Conservation (phyloP, 92 coral and sea anemone genomes). For the Palythoa heliodiscus region DNA sequence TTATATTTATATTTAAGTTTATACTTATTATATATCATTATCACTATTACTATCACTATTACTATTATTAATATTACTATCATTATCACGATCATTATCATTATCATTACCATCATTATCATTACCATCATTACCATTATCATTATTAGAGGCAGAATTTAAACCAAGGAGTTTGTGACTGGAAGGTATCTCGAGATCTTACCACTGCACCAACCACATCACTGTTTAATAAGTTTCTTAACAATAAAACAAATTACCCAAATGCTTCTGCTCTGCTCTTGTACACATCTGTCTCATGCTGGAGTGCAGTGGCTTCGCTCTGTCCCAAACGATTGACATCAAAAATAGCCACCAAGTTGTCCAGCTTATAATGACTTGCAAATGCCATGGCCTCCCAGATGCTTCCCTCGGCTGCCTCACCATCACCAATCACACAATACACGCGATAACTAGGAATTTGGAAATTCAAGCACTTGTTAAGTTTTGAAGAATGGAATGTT, state of each 20-base stretch:
- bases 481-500: too few species aligned
- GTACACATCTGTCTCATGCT: conserved; percentile 83
- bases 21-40: too few species aligned
- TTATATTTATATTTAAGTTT: too few species aligned
- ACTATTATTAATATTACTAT: too few species aligned
- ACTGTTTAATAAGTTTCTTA: not conserved
- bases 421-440: conserved; percentile 91
- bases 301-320: conserved; percentile 88
- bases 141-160: too few species aligned
- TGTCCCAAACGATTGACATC: conserved; percentile 98
- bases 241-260: conserved; percentile 65
- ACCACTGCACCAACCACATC: too few species aligned
- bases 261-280: conserved; percentile 91
- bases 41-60: too few species aligned
- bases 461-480: not conserved
- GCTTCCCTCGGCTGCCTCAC: conserved; percentile 94
- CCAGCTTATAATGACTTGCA: conserved; percentile 91
- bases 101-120: too few species aligned
- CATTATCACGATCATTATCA: too few species aligned
- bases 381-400: conserved; percentile 98
- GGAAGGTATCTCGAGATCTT: too few species aligned
- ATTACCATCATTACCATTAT: too few species aligned
- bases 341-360: conserved; percentile 94
- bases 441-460: conserved; percentile 79
- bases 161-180: too few species aligned